Base-by-base conservation (phyloP, 2,888 invertebrate genomes). In the Parnassius glacialis region DNA sequence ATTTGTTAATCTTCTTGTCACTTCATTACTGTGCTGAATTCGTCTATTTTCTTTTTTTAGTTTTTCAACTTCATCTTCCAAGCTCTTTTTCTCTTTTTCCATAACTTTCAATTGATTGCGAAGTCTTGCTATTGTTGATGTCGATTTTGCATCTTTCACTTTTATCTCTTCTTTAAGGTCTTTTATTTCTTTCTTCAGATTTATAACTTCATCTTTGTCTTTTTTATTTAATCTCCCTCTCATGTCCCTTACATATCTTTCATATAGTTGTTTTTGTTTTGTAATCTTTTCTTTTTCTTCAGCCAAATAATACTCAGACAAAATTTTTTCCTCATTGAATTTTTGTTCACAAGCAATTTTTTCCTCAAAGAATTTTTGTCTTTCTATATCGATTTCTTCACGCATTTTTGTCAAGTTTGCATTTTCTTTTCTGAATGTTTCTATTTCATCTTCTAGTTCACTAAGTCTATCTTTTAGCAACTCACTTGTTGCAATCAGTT, bases 121-220 rank as follows among this genome's bases (percentile, higher is more conserved):
- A 10, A 96, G 88, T 68, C 96, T 92, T 0, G 95, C 95, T 74
- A 95, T 95, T 0, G 93, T 93, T 0, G 95, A 93, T 7, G 94
- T 94, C 75, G 95, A 95, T 72, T 94, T 93, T 13, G 94, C 93
- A 71, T 96, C 96, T 83, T 95, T 96, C n/a, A 93, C 78, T 74
- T 93, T 93, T 16, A 95, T 86, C 68, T 95, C 94, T 66, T 94
- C 94, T 78, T 93, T 94, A 1, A 95, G 80, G 52, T 93, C 92
- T 59, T 88, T 92, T 45, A 96, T 81, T 82, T 95, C 94, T 62
- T 94, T 93, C 71, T 93, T 95, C 10, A 96, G 81, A 67, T 85
- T 89, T 1, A 92, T 82, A 11, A 95, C 92, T 83, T 96, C 95
- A 74, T 94, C 94, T 68, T 94, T 93, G 64, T 95, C 95, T 76